Conservation (phyloP, 2,888 invertebrate species). For the Sicus ferrugineus region DNA sequence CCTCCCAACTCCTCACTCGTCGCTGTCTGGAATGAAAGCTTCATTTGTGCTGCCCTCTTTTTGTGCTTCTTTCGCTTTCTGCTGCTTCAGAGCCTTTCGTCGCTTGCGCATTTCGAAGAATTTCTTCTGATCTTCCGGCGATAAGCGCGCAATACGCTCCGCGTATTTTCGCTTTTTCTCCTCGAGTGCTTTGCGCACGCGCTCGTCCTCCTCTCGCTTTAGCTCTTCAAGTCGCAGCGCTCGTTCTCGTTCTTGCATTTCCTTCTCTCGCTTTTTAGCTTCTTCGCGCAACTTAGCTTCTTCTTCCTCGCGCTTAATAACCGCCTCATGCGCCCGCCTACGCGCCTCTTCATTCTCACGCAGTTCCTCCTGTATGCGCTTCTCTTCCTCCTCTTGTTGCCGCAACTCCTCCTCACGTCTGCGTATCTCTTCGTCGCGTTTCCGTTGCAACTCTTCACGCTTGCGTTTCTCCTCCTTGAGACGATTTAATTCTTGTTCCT, state of each 20-base stretch:
- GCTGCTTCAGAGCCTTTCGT: constrained; percentile 52
- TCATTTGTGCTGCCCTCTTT: constrained; percentile 37
- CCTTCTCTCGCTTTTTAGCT: constrained; percentile 45
- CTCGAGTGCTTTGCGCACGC: constrained; percentile 43
- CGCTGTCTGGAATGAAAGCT: constrained; percentile 29
- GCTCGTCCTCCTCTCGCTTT: constrained; percentile 48
- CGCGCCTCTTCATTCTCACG: constrained; percentile 49
- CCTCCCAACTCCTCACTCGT: constrained; percentile 38
- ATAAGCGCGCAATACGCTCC: constrained; percentile 52
- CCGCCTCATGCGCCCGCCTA: constrained; percentile 48
- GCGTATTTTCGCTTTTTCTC: constrained; percentile 52
- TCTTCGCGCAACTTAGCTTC: constrained; percentile 50
- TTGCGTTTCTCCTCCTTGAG: constrained; percentile 54
- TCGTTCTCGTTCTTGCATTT: constrained; percentile 46
- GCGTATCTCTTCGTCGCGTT: constrained; percentile 56
- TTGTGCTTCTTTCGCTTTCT: constrained; percentile 32
- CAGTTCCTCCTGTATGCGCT: constrained; percentile 52
- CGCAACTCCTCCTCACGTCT: constrained; percentile 50
- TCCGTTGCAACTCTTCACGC: constrained; percentile 51
- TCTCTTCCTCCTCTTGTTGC: constrained; percentile 54
- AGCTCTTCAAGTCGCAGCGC: constrained; percentile 44
- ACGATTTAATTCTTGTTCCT: constrained; percentile 54
- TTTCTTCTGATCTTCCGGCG: constrained; percentile 55
- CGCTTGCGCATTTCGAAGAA: constrained; percentile 57
- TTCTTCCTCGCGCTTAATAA: constrained; percentile 50